Evolutionary conservation across 2,113 vertebrate species (phyloP).

Genomic region (Cariama cristata): DNA sequence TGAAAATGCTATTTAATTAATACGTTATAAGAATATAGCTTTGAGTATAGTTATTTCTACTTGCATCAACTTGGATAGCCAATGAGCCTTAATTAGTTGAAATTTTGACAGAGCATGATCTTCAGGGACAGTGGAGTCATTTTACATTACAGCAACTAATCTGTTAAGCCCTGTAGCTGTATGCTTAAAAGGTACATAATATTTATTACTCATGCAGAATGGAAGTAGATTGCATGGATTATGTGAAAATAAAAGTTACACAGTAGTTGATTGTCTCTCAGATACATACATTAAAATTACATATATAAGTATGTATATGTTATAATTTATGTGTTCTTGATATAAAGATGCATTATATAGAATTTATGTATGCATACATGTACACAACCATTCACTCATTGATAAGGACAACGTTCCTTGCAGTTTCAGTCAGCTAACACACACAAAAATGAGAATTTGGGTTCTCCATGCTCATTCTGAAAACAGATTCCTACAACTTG

Average conservation of each 20-base stretch:
- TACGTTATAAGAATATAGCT: not conserved
- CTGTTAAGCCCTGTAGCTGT: slow-evolving; percentile 1
- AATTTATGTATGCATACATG: not conserved
- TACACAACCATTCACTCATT: not conserved
- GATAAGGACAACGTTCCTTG: not conserved
- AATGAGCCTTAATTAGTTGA: not conserved
- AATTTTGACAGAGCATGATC: slow-evolving; percentile 10
- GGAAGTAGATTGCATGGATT: not conserved
- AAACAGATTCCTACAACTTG: not conserved
- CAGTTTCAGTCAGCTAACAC: not conserved
- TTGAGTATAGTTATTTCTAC: not conserved
- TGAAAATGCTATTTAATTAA: not conserved
- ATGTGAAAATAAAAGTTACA: not conserved
- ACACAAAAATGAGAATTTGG: not conserved
- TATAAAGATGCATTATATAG: not conserved
- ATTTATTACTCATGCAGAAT: not conserved
- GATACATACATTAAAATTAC: not conserved
- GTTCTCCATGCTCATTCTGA: not conserved
- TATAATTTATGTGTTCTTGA: not conserved
- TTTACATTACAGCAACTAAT: slow-evolving; percentile 24
- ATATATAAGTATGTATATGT: not conserved
- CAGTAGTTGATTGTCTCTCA: not conserved
- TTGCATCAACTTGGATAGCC: not conserved
- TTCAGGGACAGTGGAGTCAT: not conserved
- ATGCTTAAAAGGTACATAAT: not conserved